Evolutionary conservation across 2,888 invertebrate species (phyloP).

Genomic region (Adela reaumurella): DNA sequence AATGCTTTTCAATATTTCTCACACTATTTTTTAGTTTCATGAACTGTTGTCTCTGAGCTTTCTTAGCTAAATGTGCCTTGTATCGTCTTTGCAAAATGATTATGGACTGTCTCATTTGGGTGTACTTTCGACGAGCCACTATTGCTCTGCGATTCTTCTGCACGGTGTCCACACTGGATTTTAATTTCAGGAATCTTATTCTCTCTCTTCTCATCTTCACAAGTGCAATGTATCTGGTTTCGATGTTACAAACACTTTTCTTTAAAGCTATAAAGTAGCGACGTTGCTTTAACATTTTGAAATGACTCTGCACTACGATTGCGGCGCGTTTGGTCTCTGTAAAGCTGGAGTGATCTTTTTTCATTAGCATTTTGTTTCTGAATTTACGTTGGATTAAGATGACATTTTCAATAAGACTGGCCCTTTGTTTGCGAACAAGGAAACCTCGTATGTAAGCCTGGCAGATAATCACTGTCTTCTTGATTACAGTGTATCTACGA

Average conservation of each 20-base stretch:
- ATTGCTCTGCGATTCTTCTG: constrained; percentile 3
- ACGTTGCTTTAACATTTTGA: constrained; percentile 27
- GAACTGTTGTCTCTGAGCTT: constrained; percentile 16
- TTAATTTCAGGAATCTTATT: constrained; percentile 8
- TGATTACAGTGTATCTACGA: constrained; percentile 19
- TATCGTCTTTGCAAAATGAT: constrained; percentile 18
- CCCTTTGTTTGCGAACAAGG: constrained; percentile 22
- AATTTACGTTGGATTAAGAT: constrained; percentile 33
- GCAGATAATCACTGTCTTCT: constrained; percentile 22
- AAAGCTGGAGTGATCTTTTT: constrained; percentile 22
- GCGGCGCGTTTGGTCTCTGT: constrained; percentile 20
- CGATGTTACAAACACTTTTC: background rate
- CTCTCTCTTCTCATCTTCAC: constrained; percentile 12
- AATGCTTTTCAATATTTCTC: constrained; percentile 20
- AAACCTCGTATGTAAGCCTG: constrained; percentile 28
- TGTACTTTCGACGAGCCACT: constrained; percentile 9
- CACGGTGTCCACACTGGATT: constrained; percentile 9
- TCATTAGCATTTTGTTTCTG: constrained; percentile 34
- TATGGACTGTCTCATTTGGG: constrained; percentile 10
- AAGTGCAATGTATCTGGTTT: constrained; percentile 12
- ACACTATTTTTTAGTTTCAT: constrained; percentile 24
- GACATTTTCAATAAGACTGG: constrained; percentile 21
- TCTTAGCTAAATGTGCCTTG: constrained; percentile 17
- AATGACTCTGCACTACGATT: constrained; percentile 40
- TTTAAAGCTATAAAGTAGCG: constrained; percentile 4